phyloP scores from a whole-genome alignment of 2,113 vertebrate species.

The Tragelaphus imberbis region DNA sequence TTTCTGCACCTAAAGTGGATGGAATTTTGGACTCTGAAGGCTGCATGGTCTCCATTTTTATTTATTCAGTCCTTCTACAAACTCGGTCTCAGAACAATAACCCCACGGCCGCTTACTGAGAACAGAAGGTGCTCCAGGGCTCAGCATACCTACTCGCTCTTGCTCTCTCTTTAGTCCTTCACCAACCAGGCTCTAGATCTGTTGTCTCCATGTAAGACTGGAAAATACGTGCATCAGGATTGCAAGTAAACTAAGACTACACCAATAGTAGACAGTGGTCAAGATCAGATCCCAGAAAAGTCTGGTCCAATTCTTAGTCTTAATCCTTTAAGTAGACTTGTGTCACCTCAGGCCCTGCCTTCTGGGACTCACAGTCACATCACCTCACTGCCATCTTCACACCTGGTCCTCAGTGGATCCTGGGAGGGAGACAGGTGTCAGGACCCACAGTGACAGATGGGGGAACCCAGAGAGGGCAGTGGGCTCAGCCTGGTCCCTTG shows the following conservation, averaged over 20 bases:
- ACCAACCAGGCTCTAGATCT: accelerated
- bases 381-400: background rate
- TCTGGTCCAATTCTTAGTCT: too few relatives aligned
- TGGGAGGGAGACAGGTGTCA: background rate
- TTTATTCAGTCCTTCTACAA: too few relatives aligned
- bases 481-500: background rate
- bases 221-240: background rate
- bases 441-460: background rate
- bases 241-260: background rate
- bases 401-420: accelerated
- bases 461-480: background rate
- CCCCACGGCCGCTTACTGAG: accelerated
- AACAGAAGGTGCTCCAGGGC: accelerated
- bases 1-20: too few relatives aligned
- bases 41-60: background rate
- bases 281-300: background rate
- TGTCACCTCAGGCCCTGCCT: background rate
- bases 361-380: background rate
- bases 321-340: background rate
- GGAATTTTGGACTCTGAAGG: background rate
- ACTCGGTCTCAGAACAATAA: background rate
- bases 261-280: background rate
- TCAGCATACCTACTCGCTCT: too few relatives aligned
- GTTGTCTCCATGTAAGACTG: background rate
- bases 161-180: background rate